Base-by-base conservation (phyloP, 2,797 vertebrate genomes). In the Pterois miles region DNA sequence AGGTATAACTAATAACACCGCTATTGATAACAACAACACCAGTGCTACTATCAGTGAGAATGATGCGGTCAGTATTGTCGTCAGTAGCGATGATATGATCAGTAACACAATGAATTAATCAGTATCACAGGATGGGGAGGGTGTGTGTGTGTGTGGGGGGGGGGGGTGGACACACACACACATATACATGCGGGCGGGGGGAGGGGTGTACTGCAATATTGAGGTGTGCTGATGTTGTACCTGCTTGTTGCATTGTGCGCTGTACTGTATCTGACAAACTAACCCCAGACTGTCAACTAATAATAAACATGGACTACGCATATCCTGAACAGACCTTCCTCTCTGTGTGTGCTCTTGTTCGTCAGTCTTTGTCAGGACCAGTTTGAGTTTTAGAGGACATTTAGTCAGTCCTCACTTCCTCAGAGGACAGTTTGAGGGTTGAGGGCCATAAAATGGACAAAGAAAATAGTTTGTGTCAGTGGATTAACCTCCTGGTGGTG, bases 191-290 rank as follows among this genome's bases (percentile, higher is more conserved):
- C n/a, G 25, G 63, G 16, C 6, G n/a, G 48, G 33, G 29, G 53
- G 8, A 52, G 65, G 29, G 56, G 63, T 59, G 38, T 72, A 71
- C 74, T 80, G 78, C 86, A 80, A 83, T 76, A 81, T 58, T 72
- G 65, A 84, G 79, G 74, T 84, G 77, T 86, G 88, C 90, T 93
- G 83, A 91, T 82, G 82, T 92, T 93, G 86, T 94, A 93, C 86
- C 88, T 93, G 94, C 93, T 94, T 93, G 90, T 91, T 92, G 93
- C 91, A 84, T 94, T 84, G 86, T 94, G 88, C 87, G 81, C 91
- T 94, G 89, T 91, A 74, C 83, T 93, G 89, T 92, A 91, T 83
- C 83, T 71, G 72, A 88, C 65, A 56, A 92, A 93, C 90, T 91
- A 92, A 93, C 90, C 84, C 81, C 83, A 83, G 78, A 82, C 88